Evolutionary conservation across 2,888 invertebrate species (phyloP).

Genomic region (Polyommatus icarus): DNA sequence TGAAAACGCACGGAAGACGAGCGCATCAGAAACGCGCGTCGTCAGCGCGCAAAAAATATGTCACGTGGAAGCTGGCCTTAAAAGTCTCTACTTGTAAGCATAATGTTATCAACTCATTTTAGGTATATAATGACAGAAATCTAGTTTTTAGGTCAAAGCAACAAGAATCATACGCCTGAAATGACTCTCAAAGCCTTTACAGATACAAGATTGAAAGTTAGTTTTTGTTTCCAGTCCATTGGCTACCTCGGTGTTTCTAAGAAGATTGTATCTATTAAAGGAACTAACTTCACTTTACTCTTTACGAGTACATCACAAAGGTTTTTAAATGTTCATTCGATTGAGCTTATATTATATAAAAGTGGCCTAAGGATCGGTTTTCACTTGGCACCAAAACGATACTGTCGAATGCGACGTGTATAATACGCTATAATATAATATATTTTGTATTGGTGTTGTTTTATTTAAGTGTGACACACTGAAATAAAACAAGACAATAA

Average conservation of each 20-base stretch:
- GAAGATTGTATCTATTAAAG: neutral
- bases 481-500: too few species aligned
- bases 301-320: slow-evolving; percentile 1
- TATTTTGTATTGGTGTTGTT: too few species aligned
- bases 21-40: too few species aligned
- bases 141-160: slow-evolving; percentile 3
- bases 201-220: neutral
- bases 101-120: neutral
- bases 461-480: too few species aligned
- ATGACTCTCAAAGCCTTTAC: neutral
- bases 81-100: neutral
- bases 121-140: neutral
- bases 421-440: neutral
- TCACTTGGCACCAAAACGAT: neutral
- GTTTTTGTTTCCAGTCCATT: neutral
- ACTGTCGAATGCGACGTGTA: neutral
- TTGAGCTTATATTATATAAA: neutral
- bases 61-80: too few species aligned
- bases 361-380: neutral
- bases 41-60: too few species aligned
- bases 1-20: too few species aligned
- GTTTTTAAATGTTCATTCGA: neutral
- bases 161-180: neutral
- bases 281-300: neutral
- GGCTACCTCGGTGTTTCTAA: neutral